phyloP scores from a whole-genome alignment of 1,140 invertebrate species.

The Olivierus martensii region DNA sequence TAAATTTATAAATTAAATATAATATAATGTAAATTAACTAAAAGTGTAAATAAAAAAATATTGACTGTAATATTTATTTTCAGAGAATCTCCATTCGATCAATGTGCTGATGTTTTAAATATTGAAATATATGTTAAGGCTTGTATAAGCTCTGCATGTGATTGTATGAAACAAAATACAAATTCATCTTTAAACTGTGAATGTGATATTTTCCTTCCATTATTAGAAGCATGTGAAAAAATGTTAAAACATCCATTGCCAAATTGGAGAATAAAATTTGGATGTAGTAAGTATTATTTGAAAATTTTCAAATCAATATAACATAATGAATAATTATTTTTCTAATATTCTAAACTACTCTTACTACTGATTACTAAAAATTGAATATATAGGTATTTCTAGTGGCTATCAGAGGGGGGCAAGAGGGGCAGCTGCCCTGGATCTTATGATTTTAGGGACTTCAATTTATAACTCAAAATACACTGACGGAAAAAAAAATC shows the following conservation, averaged over 20 bases:
- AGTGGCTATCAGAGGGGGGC: too few relatives aligned
- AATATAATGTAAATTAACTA: too few relatives aligned
- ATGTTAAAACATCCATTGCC: slow-evolving; percentile 44
- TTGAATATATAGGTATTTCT: too few relatives aligned
- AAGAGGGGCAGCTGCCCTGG: too few relatives aligned
- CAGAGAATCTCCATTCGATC: slow-evolving; percentile 44
- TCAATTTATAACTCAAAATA: too few relatives aligned
- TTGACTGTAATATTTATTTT: slow-evolving; percentile 15
- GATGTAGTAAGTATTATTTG: slow-evolving; percentile 45
- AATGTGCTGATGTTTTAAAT: slow-evolving; percentile 42
- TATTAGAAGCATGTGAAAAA: slow-evolving; percentile 53
- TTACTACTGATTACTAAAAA: too few relatives aligned
- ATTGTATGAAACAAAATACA: slow-evolving; percentile 36
- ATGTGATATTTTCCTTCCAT: slow-evolving; percentile 48
- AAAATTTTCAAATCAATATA: too few relatives aligned
- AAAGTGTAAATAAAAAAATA: neutral
- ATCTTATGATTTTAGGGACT: too few relatives aligned
- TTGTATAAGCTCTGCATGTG: slow-evolving; percentile 56
- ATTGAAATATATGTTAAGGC: slow-evolving; percentile 49
- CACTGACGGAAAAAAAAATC: too few relatives aligned
- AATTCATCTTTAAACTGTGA: slow-evolving; percentile 40
- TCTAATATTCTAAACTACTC: too few relatives aligned
- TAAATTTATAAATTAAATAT: too few relatives aligned
- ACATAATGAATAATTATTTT: too few relatives aligned
- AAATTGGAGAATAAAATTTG: slow-evolving; percentile 50